Base-by-base conservation (phyloP, 2,888 invertebrate species). In the Rambutsinella grinnellia region DNA sequence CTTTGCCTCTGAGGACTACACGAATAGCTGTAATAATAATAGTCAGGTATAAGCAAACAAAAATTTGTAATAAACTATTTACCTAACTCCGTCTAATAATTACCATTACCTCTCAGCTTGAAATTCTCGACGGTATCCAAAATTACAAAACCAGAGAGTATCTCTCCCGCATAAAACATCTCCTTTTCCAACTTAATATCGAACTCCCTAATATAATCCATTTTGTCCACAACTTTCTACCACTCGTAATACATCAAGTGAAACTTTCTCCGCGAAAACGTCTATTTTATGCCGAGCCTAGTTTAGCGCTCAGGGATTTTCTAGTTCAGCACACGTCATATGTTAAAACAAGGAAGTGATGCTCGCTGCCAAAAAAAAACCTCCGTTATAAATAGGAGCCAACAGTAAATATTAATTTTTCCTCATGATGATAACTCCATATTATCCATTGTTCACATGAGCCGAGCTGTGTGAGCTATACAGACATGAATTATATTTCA, bases 121-220 rank as follows among this genome's bases (percentile, higher is more conserved):
- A 93, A 91, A 86, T 93, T 93, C 85, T 93, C 93, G 13, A 90
- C 87, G 13, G 92, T 93, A 84, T 92, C 90, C 78, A 93, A 87
- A 44, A 92, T 87, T 36, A 93, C 92, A 79, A 90, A 89, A 10
- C 93, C 93, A 68, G 88, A 88, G 51, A 93, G 87, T 3, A 88
- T 88, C 86, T 93, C 93, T 0, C 93, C 93, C 19, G 93, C 92
- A 85, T 93, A 93, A 86, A 92, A 93, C 86, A 91, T 90, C 85
- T 93, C 93, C 85, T 91, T 91, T 85, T 92, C 92, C 78, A 93
- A 87, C 80, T 91, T 90, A 82, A 93, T 92, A 86, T 93, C 93
- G 85, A 93, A 93, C 85, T 91, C 91, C 80, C 91, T 89, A 82
- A 93, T 92, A 87, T 92, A 92, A 88, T 93, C 93, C 93, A 93